A percentile compares a stretch with the other conserved stretches of the same genome.
phyloP scores from a whole-genome alignment of 2,797 vertebrate species.

The Eulemur mongoz region DNA sequence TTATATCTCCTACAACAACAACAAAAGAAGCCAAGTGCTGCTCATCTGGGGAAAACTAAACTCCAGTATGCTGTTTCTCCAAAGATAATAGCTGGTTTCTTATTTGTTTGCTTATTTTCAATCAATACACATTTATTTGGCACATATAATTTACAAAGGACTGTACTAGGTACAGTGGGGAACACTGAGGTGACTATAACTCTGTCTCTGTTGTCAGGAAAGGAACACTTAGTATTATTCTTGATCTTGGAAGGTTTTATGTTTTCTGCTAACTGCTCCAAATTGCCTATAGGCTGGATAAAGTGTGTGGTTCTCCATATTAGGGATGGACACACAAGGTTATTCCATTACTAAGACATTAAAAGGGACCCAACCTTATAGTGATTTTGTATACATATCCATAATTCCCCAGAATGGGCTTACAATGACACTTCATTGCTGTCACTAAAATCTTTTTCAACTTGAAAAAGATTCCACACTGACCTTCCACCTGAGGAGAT shows the following conservation, averaged over 20 bases:
- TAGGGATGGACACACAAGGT: background rate
- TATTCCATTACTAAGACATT: background rate
- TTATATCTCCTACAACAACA: background rate
- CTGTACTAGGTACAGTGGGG: background rate
- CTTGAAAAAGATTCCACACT: background rate
- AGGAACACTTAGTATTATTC: background rate
- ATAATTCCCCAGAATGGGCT: background rate
- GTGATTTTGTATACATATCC: background rate
- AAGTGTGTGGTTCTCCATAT: background rate
- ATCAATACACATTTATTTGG: background rate
- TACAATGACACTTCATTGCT: background rate
- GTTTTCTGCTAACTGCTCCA: background rate
- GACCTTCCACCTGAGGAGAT: background rate
- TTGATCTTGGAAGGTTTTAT: background rate
- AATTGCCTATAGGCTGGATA: background rate
- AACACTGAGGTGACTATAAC: background rate
- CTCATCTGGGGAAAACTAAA: conserved; percentile 12
- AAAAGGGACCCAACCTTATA: background rate
- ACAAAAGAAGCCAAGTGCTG: background rate
- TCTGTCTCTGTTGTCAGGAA: background rate
- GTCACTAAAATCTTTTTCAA: background rate
- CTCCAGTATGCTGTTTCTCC: background rate
- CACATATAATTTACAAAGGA: background rate
- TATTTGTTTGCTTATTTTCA: background rate
- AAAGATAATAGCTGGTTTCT: background rate